Evolutionary conservation across 2,888 invertebrate species (phyloP), one percentile per base, ranked within the genome.

Genomic region (Deilephila elpenor): DNA sequence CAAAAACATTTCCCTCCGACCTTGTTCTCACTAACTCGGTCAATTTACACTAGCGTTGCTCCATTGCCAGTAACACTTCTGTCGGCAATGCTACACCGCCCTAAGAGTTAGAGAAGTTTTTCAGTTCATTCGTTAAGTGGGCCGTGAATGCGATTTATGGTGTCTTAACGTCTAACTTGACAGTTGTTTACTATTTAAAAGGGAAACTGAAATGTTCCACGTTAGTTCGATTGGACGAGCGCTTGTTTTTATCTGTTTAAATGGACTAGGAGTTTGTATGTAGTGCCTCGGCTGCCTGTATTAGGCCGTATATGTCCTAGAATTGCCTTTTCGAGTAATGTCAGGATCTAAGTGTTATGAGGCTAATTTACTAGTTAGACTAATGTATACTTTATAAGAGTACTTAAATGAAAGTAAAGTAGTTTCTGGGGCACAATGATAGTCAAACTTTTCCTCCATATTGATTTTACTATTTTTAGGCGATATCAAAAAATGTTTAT

Each of bases 71-170:
- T 20, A 67, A 73, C 75, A 77, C 78, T 85, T 86, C 77, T 76
- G 78, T 79, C 37, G 77, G 37, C 62, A 76, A 79, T 78, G 78
- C 83, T 89, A 87, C 84, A 73, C 59, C 73, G 79, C 85, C 84
- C 81, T 83, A 82, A 83, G 83, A 88, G 85, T 86, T 83, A 90
- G 90, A 91, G 91, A 92, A 93, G 92, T 93, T 93, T 93, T 93
- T 93, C 90, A 93, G 91, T 92, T 90, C 88, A 91, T 92, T 93
- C 91, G 91, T 90, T 91, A 92, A 93, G 93, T 93, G 92, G 91
- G 83, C 88, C 89, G 89, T 89, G 91, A 88, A 85, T 84, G 85
- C 84, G 87, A 93, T 93, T 93, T 93, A 93, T 91, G 84, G 86
- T 79, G 82, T 83, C 86, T 88, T 88, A 86, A 87, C 86, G 78